Base-by-base conservation (phyloP, 2,797 vertebrate species). In the Lithobates pipiens region DNA sequence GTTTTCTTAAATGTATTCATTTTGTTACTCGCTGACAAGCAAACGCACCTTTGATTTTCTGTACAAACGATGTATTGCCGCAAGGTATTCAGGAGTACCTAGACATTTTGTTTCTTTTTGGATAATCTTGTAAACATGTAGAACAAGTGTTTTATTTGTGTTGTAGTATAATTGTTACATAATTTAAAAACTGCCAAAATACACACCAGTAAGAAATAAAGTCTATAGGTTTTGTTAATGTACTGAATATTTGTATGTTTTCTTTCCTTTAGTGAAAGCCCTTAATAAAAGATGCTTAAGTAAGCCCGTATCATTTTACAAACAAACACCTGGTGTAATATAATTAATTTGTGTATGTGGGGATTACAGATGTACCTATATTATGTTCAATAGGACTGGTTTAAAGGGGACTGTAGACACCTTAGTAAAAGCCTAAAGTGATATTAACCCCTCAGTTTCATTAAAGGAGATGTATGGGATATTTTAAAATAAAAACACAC, bases 121-220 rank as follows among this genome's bases (percentile, higher is more conserved):
- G 67, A 83, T 25, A 78, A 29, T 25, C 36, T 67, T 79, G 76
- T 80, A 85, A 77, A 82, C 27, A 73, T 83, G 80, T 86, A 86
- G 80, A 83, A 29, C 18, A 69, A 76, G 75, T 85, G 83, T 83
- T 82, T 34, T 32, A 61, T 54, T 86, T 86, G 75, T 86, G 80
- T 86, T 82, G 79, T 86, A 83, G 76, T 78, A 78, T 86, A 42
- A 74, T 50, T 85, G 71, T 81, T 67, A 73, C 69, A 57, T 85
- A 72, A 86, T 86, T 82, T 82, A 82, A 82, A 77, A 74, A 86
- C 85, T 86, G 85, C 85, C 85, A 86, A 86, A 86, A 82, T 77
- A 82, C 39, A 82, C 79, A 77, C 57, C 29, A 74, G 69, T 78
- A 71, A 57, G 32, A 83, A 86, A 78, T 7, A 73, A 69, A 81